Evolutionary conservation across 2,888 invertebrate genomes (phyloP).

Genomic region (Caenorhabditis imperialis): DNA sequence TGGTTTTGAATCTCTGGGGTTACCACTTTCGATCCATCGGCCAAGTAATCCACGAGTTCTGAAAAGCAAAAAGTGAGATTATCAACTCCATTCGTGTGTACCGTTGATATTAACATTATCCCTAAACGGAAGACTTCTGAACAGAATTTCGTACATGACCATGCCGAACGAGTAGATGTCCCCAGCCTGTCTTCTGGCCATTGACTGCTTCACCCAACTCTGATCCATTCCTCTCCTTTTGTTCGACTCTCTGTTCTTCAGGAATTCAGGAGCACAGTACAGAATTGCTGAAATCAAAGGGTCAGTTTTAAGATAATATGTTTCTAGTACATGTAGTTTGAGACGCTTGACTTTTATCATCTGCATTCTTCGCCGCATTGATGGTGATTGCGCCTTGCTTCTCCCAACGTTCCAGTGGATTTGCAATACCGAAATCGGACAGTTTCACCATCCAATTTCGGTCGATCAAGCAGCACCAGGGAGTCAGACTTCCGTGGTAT

Average conservation of each 20-base stretch:
- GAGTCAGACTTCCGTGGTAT: conserved; percentile 75
- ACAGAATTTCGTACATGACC: conserved; percentile 75
- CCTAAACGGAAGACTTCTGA: conserved; percentile 65
- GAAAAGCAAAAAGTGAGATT: conserved; percentile 12
- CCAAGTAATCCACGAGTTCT: conserved; percentile 69
- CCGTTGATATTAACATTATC: conserved; percentile 63
- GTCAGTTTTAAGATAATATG: not conserved
- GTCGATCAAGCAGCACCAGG: conserved; percentile 77
- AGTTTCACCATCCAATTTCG: conserved; percentile 78
- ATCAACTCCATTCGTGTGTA: not conserved
- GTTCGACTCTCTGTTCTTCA: conserved; percentile 71
- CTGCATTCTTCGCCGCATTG: conserved; percentile 68
- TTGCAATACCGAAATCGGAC: conserved; percentile 74
- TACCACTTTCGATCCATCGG: conserved; percentile 67
- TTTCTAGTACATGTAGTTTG: conserved; percentile 70
- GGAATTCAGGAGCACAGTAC: conserved; percentile 70
- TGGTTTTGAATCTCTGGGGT: conserved; percentile 74
- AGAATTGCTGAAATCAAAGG: conserved; percentile 55
- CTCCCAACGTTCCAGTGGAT: conserved; percentile 75
- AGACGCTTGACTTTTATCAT: conserved; percentile 71
- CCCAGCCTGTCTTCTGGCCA: conserved; percentile 68
- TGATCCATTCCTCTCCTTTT: conserved; percentile 69
- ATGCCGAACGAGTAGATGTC: conserved; percentile 77
- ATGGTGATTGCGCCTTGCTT: conserved; percentile 72
- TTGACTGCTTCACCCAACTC: conserved; percentile 69